Evolutionary conservation across 1,140 invertebrate genomes (phyloP).

Genomic region (Psix sp.): DNA sequence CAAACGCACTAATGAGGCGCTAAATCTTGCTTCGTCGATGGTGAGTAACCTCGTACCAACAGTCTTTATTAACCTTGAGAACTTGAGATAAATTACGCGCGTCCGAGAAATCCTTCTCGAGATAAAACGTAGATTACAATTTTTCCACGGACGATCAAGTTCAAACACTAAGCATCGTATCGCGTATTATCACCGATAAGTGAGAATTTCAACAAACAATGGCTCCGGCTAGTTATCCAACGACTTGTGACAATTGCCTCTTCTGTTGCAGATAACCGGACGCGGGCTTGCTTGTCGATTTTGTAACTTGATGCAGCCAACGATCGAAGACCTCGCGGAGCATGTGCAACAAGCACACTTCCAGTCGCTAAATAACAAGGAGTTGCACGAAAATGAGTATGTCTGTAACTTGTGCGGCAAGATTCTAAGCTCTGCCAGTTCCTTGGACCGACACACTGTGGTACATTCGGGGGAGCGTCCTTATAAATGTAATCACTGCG

Average conservation of each 20-base stretch:
- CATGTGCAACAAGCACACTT: slow-evolving; percentile 43
- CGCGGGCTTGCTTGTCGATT: slow-evolving; percentile 28
- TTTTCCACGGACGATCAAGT: slow-evolving; percentile 42
- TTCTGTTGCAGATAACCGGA: slow-evolving; percentile 35
- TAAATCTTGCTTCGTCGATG: slow-evolving; percentile 68
- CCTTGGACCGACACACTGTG: slow-evolving; percentile 85
- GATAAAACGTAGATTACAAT: slow-evolving; percentile 42
- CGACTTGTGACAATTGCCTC: slow-evolving; percentile 4
- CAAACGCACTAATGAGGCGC: slow-evolving; percentile 62
- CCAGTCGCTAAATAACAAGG: slow-evolving; percentile 27
- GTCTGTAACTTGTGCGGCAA: slow-evolving; percentile 75
- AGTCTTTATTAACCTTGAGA: slow-evolving; percentile 29
- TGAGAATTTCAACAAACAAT: slow-evolving; percentile 25
- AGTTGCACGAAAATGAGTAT: slow-evolving; percentile 64
- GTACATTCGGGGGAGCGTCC: slow-evolving; percentile 86
- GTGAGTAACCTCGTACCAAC: slow-evolving; percentile 51
- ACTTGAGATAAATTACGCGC: slow-evolving; percentile 29
- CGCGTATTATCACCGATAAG: slow-evolving; percentile 30
- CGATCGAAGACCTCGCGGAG: slow-evolving; percentile 23
- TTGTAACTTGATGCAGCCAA: slow-evolving; percentile 44
- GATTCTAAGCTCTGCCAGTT: slow-evolving; percentile 85
- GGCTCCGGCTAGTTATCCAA: slow-evolving; percentile 8
- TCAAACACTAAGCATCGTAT: slow-evolving; percentile 20
- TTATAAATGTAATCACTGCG: slow-evolving; percentile 87
- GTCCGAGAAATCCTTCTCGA: slow-evolving; percentile 42